Evolutionary conservation across 2,888 invertebrate genomes (phyloP), one percentile per base, ranked within the genome.

Genomic region (Cordylochernes scorpioides): DNA sequence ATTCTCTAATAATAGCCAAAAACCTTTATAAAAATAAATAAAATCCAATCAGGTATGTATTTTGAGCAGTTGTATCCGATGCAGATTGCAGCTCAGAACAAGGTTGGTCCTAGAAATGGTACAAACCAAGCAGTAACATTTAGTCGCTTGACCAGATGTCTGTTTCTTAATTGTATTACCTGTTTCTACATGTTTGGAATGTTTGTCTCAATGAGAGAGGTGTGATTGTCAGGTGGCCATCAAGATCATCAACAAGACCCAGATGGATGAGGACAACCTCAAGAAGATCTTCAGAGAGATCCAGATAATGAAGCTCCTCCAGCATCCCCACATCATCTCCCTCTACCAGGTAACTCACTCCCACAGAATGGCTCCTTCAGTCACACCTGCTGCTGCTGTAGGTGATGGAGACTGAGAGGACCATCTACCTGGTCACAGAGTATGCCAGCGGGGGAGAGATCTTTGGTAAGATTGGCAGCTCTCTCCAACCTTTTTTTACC

Each of bases 401-500:
- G 64, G 63, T 82, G 31, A 75, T 82, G 72, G 86, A 91, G 56
- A 86, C 88, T 24, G 74, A 74, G 44, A 77, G 80, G 52, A 84
- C 84, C 63, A 72, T 97, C 51, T 94, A 91, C 59, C 64, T 97
- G 55, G 88, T 97, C 21, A 91, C 88, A 29, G 94, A 97, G 55
- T 91, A 82, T 58, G 91, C 88, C 33, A 71, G 78, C 14, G 80
- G 84, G 44, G 94, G 94, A 28, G 94, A 97, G 63, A 82, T 97
- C 58, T 97, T 94, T 54, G 84, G 77, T 77, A 57, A 65, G 64
- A n/a, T n/a, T n/a, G n/a, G n/a, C n/a, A n/a, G n/a, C n/a, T n/a
- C n/a, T n/a, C n/a, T n/a, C n/a, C n/a, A n/a, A n/a, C n/a, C n/a
- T n/a, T n/a, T n/a, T n/a, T n/a, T n/a, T n/a, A n/a, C n/a, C n/a